These are phyloP conservation scores for Acridotheres tristis DNA, from an alignment of 2,797 vertebrate genomes.

Conservation along the genomic window DNA sequence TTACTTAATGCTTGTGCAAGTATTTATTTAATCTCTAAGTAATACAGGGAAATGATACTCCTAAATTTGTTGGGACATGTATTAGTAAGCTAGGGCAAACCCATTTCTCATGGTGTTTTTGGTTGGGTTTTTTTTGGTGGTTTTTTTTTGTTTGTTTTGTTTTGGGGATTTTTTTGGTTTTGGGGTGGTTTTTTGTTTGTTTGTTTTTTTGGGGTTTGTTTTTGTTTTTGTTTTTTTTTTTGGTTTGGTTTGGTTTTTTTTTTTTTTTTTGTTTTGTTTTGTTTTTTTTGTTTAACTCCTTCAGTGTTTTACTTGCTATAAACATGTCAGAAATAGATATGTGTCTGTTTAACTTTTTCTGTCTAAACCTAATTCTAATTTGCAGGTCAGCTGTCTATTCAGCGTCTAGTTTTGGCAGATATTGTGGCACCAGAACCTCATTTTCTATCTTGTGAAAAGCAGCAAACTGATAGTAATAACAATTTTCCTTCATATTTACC, in stretches of 20 bases:
- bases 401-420: constrained; percentile 57
- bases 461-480: constrained; percentile 60
- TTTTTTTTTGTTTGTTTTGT: no score
- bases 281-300: neutral
- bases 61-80: neutral
- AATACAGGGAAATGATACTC: neutral
- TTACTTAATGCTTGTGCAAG: neutral
- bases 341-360: neutral
- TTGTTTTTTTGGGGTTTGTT: no score
- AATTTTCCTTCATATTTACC: constrained; percentile 45
- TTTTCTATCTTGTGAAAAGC: constrained; percentile 63
- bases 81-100: neutral
- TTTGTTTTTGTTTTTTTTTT: neutral
- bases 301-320: neutral
- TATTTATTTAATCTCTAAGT: neutral
- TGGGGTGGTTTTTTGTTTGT: no score
- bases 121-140: fast-evolving
- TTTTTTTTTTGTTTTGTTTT: neutral
- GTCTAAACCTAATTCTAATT: constrained; percentile 57
- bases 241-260: no score
- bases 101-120: neutral
- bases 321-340: neutral
- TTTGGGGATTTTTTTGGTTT: no score
- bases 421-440: constrained; percentile 71
- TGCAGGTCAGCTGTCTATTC: constrained; percentile 56